Conservation (phyloP, 1,140 invertebrate genomes). For the Megalonaias nervosa region DNA sequence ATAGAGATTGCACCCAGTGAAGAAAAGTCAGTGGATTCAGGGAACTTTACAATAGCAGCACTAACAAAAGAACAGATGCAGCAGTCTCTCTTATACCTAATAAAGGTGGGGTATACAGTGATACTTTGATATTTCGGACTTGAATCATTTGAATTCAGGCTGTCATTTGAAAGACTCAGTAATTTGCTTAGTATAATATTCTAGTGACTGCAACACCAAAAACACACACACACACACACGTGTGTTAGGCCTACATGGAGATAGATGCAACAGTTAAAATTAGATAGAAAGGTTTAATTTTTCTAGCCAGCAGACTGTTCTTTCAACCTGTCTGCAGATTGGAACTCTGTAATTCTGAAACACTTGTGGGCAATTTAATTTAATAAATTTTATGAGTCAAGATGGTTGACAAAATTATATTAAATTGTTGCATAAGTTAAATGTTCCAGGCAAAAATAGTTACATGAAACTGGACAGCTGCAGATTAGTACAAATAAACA, state of each 20-base stretch:
- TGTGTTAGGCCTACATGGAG: not conserved
- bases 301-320: too few relatives aligned
- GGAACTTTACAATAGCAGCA: constrained; percentile 71
- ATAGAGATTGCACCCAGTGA: constrained; percentile 4
- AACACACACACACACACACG: not conserved
- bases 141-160: not conserved
- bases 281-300: too few relatives aligned
- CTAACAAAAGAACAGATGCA: constrained; percentile 89
- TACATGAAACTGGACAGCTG: too few relatives aligned
- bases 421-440: too few relatives aligned
- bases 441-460: too few relatives aligned
- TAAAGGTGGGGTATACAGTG: constrained; percentile 74
- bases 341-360: too few relatives aligned
- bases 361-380: too few relatives aligned
- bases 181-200: not conserved
- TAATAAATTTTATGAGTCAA: too few relatives aligned
- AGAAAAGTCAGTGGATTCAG: constrained; percentile 18
- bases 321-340: too few relatives aligned
- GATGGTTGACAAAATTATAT: too few relatives aligned
- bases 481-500: too few relatives aligned
- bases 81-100: constrained; percentile 88
- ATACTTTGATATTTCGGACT: not conserved
- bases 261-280: not conserved
- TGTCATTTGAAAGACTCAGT: not conserved
- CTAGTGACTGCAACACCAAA: not conserved